Evolutionary conservation across 1,140 invertebrate species (phyloP), one percentile per base, ranked within the genome.

Genomic region (Micrasema minimum): DNA sequence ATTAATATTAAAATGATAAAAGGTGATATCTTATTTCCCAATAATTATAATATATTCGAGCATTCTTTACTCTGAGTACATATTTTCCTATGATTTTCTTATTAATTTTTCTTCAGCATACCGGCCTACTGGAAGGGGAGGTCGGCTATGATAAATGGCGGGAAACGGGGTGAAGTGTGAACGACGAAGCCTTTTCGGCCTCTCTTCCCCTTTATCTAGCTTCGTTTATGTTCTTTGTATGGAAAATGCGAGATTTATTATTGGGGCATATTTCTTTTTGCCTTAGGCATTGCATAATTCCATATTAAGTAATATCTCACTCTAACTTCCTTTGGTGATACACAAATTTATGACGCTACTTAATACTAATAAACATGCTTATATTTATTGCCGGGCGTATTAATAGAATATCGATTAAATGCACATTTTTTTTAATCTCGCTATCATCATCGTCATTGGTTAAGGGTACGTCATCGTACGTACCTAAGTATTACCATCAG

Each of bases 241-340:
- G 73, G 73, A 72, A 75, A 72, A 72, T 61, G 66, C 46, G 51
- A 75, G 70, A 75, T 72, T 75, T 75, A 75, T 75, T 75, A 72
- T 66, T 53, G 69, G 48, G 50, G 66, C 46, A 69, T 72, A 75
- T 75, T 75, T 72, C 66, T 69, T 65, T 67, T 71, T 75, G 69
- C 62, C 69, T 71, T 75, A 68, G 72, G 69, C 68, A 35, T 75
- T 75, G 72, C 72, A 75, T 75, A 75, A 75, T 75, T 75, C 72
- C 72, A 75, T 75, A 75, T 75, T 75, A 75, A 75, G 72, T 69
- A 66, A 69, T 74, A 62, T 74, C 68, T 65, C 65, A 66, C 64
- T 69, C 68, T 66, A 67, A 74, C 64, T 38, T 59, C 43, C 35
- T n/a, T 31, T 22, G 64, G n/a, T 55, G 68, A 74, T 74, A 67